Conservation (phyloP, 2,113 vertebrate genomes). For the Notechis scutatus region DNA sequence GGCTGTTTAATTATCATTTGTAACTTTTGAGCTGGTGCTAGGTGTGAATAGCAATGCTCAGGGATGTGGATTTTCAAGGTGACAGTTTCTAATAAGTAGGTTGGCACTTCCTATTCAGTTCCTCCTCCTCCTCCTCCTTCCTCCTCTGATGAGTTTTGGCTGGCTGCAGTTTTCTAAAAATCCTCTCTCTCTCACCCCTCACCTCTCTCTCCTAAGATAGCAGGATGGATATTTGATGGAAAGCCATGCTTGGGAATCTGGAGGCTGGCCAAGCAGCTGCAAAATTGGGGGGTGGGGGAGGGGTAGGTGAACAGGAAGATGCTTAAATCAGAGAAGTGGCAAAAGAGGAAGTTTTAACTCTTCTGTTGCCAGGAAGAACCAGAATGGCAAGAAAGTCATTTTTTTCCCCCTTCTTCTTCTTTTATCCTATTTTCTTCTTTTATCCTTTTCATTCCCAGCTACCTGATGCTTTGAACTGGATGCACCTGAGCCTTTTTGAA, state of each 20-base stretch:
- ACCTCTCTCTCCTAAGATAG: not conserved
- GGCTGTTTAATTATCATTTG: not conserved
- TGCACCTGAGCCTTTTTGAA: not conserved
- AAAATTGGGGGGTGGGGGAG: not conserved
- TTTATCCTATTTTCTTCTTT: not conserved
- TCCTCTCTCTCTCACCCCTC: not conserved
- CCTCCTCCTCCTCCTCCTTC: not conserved
- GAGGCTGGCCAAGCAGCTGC: not conserved
- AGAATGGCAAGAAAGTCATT: not conserved
- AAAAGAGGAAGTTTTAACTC: not conserved
- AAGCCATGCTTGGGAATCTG: not conserved
- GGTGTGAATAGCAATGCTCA: not conserved
- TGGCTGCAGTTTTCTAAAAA: not conserved
- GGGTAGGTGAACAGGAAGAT: not conserved
- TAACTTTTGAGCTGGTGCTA: not conserved
- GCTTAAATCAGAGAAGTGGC: not conserved
- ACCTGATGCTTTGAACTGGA: not conserved
- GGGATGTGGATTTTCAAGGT: not conserved
- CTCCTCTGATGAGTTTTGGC: not conserved
- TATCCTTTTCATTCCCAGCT: not conserved
- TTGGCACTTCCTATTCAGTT: not conserved
- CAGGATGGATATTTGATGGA: not conserved
- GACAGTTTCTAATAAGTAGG: not conserved
- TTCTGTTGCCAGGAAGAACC: not conserved
- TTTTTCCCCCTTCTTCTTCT: not conserved